Conservation (phyloP, 2,113 vertebrate genomes). For the Centropus bengalensis region DNA sequence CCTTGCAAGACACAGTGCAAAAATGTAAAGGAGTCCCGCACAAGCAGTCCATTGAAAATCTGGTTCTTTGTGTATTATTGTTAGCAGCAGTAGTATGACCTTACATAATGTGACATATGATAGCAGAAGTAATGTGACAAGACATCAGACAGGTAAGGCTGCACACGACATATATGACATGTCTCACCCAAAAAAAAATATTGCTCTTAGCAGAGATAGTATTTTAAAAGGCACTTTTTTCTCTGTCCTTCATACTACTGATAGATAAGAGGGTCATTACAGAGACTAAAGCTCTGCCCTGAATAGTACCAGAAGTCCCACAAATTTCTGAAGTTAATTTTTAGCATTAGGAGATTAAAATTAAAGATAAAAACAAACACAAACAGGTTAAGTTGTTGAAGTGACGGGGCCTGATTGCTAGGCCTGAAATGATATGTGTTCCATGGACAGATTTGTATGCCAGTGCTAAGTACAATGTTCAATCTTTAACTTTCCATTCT, state of each 20-base stretch:
- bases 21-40: neutral
- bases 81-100: slow-evolving; percentile 55
- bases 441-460: too few species aligned
- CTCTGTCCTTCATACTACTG: neutral
- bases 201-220: slow-evolving; percentile 45
- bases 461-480: too few species aligned
- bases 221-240: slow-evolving; percentile 15
- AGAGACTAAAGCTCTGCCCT: neutral
- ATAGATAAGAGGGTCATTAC: neutral
- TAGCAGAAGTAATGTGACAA: slow-evolving; percentile 58
- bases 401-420: too few species aligned
- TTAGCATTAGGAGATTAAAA: neutral
- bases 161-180: slow-evolving; percentile 21
- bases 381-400: neutral
- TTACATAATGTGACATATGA: slow-evolving; percentile 61
- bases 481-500: too few species aligned
- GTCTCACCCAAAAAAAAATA: slow-evolving; percentile 55
- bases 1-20: neutral
- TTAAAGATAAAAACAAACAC: neutral
- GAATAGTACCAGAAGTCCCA: neutral
- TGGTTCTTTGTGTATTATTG: slow-evolving; percentile 24
- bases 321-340: neutral
- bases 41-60: neutral
- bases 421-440: too few species aligned
- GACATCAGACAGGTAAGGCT: slow-evolving; percentile 28